Percentiles rank a stretch among this genome's conserved stretches.
Conservation (phyloP, 2,797 vertebrate genomes). For the Tragelaphus oryx region DNA sequence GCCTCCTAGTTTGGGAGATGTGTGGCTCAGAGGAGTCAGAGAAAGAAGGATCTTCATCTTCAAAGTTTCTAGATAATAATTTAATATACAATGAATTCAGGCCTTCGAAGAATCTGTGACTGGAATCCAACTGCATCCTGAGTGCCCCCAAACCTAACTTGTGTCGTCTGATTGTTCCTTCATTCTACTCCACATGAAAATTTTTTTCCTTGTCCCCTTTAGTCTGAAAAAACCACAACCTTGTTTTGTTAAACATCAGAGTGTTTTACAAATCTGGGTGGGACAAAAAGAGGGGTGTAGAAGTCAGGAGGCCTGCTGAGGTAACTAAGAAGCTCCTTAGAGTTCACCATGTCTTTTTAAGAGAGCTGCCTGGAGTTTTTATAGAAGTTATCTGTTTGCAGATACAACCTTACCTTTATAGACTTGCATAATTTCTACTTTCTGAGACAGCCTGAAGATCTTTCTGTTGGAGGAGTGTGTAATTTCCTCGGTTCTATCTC, state of each 20-base stretch:
- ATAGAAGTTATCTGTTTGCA: neutral
- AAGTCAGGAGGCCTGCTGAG: neutral
- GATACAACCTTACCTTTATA: neutral
- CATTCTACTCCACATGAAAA: neutral
- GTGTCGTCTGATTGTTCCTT: neutral
- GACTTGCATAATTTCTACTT: neutral
- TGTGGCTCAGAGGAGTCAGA: neutral
- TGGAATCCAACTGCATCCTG: neutral
- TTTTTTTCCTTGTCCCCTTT: neutral
- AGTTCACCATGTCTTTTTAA: neutral
- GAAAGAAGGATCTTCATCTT: neutral
- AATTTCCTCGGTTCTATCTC: neutral
- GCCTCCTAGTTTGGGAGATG: neutral
- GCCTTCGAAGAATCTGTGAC: neutral
- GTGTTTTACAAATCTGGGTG: neutral
- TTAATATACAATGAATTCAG: neutral
- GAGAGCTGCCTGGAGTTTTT: neutral
- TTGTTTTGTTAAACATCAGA: neutral
- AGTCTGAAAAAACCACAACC: neutral
- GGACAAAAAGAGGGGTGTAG: neutral
- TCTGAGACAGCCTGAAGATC: neutral
- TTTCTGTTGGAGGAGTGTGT: neutral
- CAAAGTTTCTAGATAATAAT: neutral
- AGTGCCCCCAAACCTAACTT: neutral
- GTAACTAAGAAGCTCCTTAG: neutral